Evolutionary conservation across 2,113 vertebrate species (phyloP).

Genomic region (Carassius auratus): DNA sequence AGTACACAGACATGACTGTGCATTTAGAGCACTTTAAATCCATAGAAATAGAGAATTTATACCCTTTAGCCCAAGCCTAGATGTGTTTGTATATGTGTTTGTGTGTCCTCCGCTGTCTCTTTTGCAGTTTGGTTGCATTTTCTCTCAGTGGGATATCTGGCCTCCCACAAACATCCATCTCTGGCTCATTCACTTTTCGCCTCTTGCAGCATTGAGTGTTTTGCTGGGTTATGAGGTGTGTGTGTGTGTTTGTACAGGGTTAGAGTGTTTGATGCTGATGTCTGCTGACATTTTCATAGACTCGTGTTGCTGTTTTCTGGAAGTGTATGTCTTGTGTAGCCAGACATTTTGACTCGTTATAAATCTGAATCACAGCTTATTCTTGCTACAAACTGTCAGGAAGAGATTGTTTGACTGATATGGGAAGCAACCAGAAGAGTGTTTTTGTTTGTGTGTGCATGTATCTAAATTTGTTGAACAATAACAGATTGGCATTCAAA

Average conservation of each 20-base stretch:
- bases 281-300: conserved; percentile 2
- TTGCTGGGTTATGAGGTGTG: conserved; percentile 10
- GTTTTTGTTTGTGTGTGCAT: not conserved
- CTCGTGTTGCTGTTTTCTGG: not conserved
- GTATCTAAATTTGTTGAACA: not conserved
- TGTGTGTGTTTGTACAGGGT: not conserved
- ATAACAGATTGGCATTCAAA: not conserved
- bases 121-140: conserved; percentile 1
- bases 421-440: not conserved
- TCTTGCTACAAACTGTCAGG: not conserved
- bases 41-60: conserved; percentile 22
- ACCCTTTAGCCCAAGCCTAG: not conserved
- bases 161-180: conserved; percentile 38
- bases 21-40: conserved; percentile 41
- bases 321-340: not conserved
- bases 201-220: not conserved
- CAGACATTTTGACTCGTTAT: not conserved
- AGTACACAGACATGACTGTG: conserved; percentile 14
- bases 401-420: not conserved
- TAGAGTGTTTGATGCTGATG: not conserved
- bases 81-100: conserved; percentile 7
- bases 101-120: not conserved
- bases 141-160: conserved; percentile 3
- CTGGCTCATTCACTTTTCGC: conserved; percentile 1
- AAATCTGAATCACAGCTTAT: not conserved